These are phyloP conservation scores for Troilus luridus DNA, from an alignment of 2,888 invertebrate species.

Conservation along the genomic window DNA sequence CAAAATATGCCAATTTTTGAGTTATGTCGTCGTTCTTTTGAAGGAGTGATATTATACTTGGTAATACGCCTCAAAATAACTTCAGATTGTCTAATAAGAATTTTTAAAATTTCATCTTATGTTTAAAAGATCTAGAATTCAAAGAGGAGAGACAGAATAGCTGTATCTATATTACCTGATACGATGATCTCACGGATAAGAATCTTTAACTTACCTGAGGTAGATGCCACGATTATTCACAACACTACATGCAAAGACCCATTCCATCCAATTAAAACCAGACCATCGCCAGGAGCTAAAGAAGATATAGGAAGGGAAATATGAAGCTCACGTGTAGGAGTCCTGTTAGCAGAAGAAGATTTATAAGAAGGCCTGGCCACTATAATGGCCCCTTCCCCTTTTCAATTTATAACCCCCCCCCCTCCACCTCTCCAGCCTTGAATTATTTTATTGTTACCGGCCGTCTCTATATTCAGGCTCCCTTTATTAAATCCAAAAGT, in stretches of 20 bases:
- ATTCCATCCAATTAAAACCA: constrained; percentile 7
- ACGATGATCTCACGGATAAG: neutral
- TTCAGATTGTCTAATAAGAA: too few species aligned
- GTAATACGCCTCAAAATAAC: too few species aligned
- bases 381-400: constrained; percentile 51
- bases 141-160: too few species aligned
- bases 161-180: too few species aligned
- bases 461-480: constrained; percentile 50
- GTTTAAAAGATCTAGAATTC: too few species aligned
- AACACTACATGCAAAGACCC: neutral
- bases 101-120: too few species aligned
- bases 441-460: constrained; percentile 57
- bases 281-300: neutral
- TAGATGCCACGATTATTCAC: neutral
- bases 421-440: neutral
- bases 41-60: too few species aligned
- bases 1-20: too few species aligned
- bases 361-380: constrained; percentile 42
- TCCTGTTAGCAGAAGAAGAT: constrained; percentile 46
- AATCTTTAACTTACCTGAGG: neutral
- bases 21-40: too few species aligned
- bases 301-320: constrained; percentile 41
- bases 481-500: constrained; percentile 53
- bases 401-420: constrained; percentile 12
- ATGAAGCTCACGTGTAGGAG: constrained; percentile 47